Evolutionary conservation across 53 echinoderm and acorn worm genomes (phyloP), one percentile per base, ranked within the genome.

Genomic region (Paracentrotus lividus): DNA sequence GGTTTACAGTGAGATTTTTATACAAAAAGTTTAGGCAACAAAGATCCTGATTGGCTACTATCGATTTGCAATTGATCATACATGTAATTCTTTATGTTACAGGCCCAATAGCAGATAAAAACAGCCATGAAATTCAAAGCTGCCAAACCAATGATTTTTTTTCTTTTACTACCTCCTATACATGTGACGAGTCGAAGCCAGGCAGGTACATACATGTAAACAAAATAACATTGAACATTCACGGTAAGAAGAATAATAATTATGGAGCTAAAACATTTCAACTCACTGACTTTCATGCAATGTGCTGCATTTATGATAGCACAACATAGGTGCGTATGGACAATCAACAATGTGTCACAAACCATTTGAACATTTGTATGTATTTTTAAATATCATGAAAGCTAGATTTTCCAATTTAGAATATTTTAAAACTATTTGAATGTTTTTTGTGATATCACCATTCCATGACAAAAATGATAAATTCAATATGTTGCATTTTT

Each of bases 171-270:
- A 86, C 86, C 86, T 86, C 86, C 86, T 86, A 86, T 2, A 86
- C 32, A 86, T 38, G 55, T 34, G 86, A 34, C 33, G 86, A 27
- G 33, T 86, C 34, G 86, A 86, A 86, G 86, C 86, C 86, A 56
- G 56, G 86, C 86, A 86, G 86, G 81, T n/a, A n/a, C n/a, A 32
- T 45, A 86, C 86, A 86, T 86, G 86, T 44, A 72, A 86, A 86
- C 57, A 56, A 56, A 86, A 36, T 55, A 55, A 86, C 45, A 81
- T 47, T 81, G 49, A 81, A 81, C 81, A 81, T 81, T 18, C 4
- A 81, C 23, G 47, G 26, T 81, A 45, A 44, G 47, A 81, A 81
- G 16, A 81, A 6, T 18, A n/a, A 14, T 8, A 45, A 81, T 8
- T 81, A 81, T 81, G 81, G 76, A 76, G 76, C 76, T 40, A 8